Evolutionary conservation across 1,140 invertebrate genomes (phyloP), one percentile per base, ranked within the genome.

Genomic region (Heliconius melpomene): DNA sequence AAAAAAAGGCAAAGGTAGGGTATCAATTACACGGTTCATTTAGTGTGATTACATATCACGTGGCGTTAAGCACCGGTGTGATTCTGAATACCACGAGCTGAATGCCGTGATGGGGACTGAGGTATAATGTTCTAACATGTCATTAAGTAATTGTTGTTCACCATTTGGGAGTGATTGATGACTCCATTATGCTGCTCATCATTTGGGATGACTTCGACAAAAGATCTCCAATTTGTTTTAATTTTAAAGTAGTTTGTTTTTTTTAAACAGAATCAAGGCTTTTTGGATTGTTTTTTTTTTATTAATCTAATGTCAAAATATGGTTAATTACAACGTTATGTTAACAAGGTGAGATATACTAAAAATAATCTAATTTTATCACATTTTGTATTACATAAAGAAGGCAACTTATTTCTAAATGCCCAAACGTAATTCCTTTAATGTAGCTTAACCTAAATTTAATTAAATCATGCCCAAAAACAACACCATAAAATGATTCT

Each of bases 11-110:
- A 80, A 82, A 85, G 81, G 82, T 73, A 76, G 71, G 79, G 82
- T 83, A 82, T 77, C 84, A 87, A 91, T 91, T 89, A 84, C 85
- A 89, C 77, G 88, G 77, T 90, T 80, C 87, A 90, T 84, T 90
- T 85, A 26, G 54, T 57, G 3, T n/a, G n/a, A n/a, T n/a, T n/a
- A n/a, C n/a, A n/a, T n/a, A n/a, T n/a, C 79, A 81, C 73, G 50
- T 66, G 20, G 71, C 36, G 36, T 72, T 72, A 36, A 36, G 75
- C n/a, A 79, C 72, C 74, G 74, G 80, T 83, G 80, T 83, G 66
- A 80, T 80, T 87, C 83, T 84, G 83, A 85, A 86, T 84, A 86
- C 83, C 86, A 87, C 32, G 52, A 83, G 78, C 86, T 80, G 72
- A 77, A 78, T 73, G 82, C 72, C 32, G 20, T 46, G 60, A n/a